These are phyloP conservation scores for Antheraea mylitta DNA, from an alignment of 1,140 invertebrate species.

Conservation along the genomic window DNA sequence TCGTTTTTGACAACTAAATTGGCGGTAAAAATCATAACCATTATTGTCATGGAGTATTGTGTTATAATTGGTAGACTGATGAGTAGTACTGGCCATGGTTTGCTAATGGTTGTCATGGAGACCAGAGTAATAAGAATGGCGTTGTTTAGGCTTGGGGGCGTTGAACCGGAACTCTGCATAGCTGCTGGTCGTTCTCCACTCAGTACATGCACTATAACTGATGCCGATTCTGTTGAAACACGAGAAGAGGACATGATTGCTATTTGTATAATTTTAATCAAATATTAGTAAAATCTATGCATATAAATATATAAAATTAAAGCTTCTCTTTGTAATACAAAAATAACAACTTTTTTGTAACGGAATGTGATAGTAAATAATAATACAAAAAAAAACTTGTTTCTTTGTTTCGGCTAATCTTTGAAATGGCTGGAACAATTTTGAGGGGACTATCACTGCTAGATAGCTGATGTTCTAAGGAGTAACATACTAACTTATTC, in stretches of 20 bases:
- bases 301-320: too few species aligned
- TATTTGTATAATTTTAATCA: background rate
- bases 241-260: background rate
- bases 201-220: conserved; percentile 83
- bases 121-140: conserved; percentile 42
- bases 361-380: too few species aligned
- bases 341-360: too few species aligned
- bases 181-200: conserved; percentile 87
- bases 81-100: conserved; percentile 28
- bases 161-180: conserved; percentile 84
- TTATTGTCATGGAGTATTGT: conserved; percentile 17
- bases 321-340: too few species aligned
- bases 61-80: conserved; percentile 25
- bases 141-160: conserved; percentile 55
- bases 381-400: too few species aligned
- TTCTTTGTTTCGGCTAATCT: too few species aligned
- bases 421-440: too few species aligned
- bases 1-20: background rate
- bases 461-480: too few species aligned
- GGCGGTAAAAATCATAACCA: background rate
- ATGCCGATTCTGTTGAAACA: conserved; percentile 79
- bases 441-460: too few species aligned
- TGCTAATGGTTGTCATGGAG: conserved; percentile 36
- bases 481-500: too few species aligned
- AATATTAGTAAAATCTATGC: too few species aligned